Evolutionary conservation across 2,113 vertebrate species (phyloP), one percentile per base, ranked within the genome.

Genomic region (Pseudorhombus dupliciocellatus): DNA sequence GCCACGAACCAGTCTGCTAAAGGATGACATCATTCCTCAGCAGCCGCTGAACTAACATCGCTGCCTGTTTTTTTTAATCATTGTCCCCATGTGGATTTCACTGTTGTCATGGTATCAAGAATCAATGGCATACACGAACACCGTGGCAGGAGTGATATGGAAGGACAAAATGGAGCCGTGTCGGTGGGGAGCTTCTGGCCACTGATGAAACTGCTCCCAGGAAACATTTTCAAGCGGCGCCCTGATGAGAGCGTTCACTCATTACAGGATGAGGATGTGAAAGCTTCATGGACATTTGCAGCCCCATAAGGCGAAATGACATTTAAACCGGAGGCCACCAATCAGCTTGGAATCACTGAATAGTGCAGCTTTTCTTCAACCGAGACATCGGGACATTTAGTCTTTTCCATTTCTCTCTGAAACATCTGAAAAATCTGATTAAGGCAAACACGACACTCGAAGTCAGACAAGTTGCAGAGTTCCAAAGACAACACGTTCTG

Each of bases 1-100:
- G 63, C 54, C 62, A 67, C 59, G 37, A 74, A 64, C 48, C 46
- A 69, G 50, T 15, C 20, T 1, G 28, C 37, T 37, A 46, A 66
- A 74, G 48, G 18, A 75, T 88, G 78, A 82, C 77, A 80, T 84
- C 84, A 81, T 74, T 18, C 54, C 21, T 48, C 26, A n/a, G 8
- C 34, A 20, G 11, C 21, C 59, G 37, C 5, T 46, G 9, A 68
- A 58, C 42, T 16, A 12, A 37, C 0, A 1, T 9, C 9, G 1
- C 4, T 6, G 5, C 6, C 42, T 18, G 42, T 46, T 46, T 46
- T 5, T 4, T 18, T 44, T 4, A 44, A 44, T 44, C 42, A 18
- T 44, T 37, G 34, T 37, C n/a, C n/a, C n/a, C 34, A 37, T 59
- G 63, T 68, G 59, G 70, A 31, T 63, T 70, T 55, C 11, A 63